These are phyloP conservation scores for Eupleurogrammus muticus DNA, from an alignment of 2,797 vertebrate species.

Conservation along the genomic window DNA sequence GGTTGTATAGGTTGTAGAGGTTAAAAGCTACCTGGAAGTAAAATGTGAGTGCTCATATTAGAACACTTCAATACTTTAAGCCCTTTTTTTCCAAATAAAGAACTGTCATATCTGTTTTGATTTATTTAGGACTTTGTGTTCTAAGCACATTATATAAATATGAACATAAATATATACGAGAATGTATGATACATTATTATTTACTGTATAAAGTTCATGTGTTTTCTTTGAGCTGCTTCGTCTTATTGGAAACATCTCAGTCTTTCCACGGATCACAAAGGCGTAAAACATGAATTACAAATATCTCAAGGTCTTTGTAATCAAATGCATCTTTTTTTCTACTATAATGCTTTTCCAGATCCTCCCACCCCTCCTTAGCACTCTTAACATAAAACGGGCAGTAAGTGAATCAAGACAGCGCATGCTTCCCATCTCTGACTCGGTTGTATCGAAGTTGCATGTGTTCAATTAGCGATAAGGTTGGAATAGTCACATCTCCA, in stretches of 20 bases:
- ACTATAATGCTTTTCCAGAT: constrained; percentile 5
- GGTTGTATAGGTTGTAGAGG: constrained; percentile 47
- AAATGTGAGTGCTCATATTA: constrained; percentile 58
- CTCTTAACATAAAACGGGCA: constrained; percentile 19
- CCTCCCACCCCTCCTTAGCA: background rate
- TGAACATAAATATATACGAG: background rate
- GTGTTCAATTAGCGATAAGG: constrained; percentile 51
- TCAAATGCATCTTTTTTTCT: background rate
- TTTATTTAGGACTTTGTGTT: constrained; percentile 50
- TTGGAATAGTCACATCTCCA: constrained; percentile 26
- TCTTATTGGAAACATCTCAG: background rate
- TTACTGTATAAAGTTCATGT: background rate
- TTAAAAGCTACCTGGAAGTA: constrained; percentile 75
- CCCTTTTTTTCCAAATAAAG: constrained; percentile 28
- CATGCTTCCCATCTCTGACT: constrained; percentile 33
- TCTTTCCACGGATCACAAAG: constrained; percentile 10
- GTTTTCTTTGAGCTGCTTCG: background rate
- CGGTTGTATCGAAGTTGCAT: constrained; percentile 30
- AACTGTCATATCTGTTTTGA: constrained; percentile 37
- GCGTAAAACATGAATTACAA: background rate
- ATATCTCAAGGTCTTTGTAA: constrained; percentile 11
- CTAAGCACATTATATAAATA: too few relatives aligned
- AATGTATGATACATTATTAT: background rate
- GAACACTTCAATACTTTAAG: constrained; percentile 55
- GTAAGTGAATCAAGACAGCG: constrained; percentile 41